A percentile compares a stretch with the other conserved stretches of the same genome.
phyloP scores from a whole-genome alignment of 2,113 vertebrate species.

The Clarias gariepinus region DNA sequence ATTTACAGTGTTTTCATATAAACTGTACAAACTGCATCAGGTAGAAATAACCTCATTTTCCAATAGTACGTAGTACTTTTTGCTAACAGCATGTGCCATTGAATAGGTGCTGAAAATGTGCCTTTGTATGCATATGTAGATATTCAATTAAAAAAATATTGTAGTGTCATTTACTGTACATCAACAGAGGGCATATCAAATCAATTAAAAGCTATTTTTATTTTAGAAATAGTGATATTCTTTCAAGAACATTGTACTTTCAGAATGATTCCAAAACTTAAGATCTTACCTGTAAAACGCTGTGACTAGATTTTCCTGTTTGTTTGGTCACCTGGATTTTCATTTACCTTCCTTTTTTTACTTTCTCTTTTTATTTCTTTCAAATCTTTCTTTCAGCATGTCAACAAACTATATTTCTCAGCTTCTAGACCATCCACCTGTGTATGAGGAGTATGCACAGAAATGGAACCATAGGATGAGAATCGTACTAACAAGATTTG shows the following conservation, averaged over 20 bases:
- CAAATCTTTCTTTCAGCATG: constrained; percentile 74
- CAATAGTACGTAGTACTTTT: too few relatives aligned
- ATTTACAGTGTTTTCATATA: neutral
- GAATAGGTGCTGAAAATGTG: too few relatives aligned
- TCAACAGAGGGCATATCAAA: too few relatives aligned
- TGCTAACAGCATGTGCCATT: too few relatives aligned
- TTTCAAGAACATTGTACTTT: neutral
- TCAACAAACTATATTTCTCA: constrained; percentile 73
- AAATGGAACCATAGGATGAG: neutral
- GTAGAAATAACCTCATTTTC: neutral
- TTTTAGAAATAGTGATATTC: too few relatives aligned
- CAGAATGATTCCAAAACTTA: neutral
- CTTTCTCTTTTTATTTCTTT: constrained; percentile 45
- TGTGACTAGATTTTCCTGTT: neutral
- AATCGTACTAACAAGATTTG: neutral
- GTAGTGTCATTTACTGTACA: too few relatives aligned
- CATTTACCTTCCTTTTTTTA: neutral
- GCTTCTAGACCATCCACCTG: constrained; percentile 77
- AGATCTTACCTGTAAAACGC: neutral
- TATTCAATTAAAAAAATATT: too few relatives aligned
- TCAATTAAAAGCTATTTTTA: too few relatives aligned
- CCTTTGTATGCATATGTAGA: too few relatives aligned
- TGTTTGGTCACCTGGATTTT: neutral
- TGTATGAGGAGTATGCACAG: neutral
- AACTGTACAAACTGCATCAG: neutral